A percentile compares a stretch with the other conserved stretches of the same genome.
Conservation (phyloP, 1,140 invertebrate species). For the Drosophila orosa region DNA sequence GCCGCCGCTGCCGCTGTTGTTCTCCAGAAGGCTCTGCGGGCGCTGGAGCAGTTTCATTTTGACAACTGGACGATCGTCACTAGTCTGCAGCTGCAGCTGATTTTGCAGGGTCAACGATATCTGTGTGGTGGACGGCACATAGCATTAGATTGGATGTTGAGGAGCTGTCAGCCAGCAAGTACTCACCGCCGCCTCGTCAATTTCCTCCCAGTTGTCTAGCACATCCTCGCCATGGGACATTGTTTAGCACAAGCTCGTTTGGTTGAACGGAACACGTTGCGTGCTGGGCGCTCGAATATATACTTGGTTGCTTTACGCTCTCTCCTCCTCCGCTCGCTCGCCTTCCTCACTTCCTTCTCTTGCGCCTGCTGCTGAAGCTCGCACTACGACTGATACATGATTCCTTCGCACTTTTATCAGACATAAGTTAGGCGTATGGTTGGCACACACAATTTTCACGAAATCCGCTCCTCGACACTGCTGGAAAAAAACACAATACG, state of each 20-base stretch:
- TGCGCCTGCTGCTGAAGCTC: slow-evolving; percentile 76
- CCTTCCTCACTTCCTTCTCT: slow-evolving; percentile 73
- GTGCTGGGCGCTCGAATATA: slow-evolving; percentile 32
- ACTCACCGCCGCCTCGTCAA: slow-evolving; percentile 89
- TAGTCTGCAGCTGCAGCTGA: slow-evolving; percentile 63
- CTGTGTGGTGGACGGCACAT: slow-evolving; percentile 23
- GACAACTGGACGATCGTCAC: slow-evolving; percentile 31
- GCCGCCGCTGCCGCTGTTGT: slow-evolving; percentile 36
- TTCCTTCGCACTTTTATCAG: slow-evolving; percentile 72
- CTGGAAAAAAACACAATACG: slow-evolving; percentile 64
- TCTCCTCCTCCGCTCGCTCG: slow-evolving; percentile 26
- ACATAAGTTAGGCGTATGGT: slow-evolving; percentile 81
- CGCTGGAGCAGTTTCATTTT: slow-evolving; percentile 85
- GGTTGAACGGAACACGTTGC: slow-evolving; percentile 59
- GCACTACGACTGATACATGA: slow-evolving; percentile 79
- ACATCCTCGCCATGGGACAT: slow-evolving; percentile 87
- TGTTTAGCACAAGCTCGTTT: slow-evolving; percentile 53
- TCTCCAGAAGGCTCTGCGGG: slow-evolving; percentile 73
- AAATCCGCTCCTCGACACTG: slow-evolving; percentile 49
- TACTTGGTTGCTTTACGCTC: slow-evolving; percentile 44
- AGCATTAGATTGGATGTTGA: neutral
- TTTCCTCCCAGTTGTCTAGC: slow-evolving; percentile 93
- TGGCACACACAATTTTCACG: slow-evolving; percentile 58
- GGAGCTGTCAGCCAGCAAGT: slow-evolving; percentile 3
- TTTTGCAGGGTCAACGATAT: slow-evolving; percentile 75